These are phyloP conservation scores for Nothoprocta perdicaria DNA, from an alignment of 2,113 vertebrate species.

Conservation along the genomic window DNA sequence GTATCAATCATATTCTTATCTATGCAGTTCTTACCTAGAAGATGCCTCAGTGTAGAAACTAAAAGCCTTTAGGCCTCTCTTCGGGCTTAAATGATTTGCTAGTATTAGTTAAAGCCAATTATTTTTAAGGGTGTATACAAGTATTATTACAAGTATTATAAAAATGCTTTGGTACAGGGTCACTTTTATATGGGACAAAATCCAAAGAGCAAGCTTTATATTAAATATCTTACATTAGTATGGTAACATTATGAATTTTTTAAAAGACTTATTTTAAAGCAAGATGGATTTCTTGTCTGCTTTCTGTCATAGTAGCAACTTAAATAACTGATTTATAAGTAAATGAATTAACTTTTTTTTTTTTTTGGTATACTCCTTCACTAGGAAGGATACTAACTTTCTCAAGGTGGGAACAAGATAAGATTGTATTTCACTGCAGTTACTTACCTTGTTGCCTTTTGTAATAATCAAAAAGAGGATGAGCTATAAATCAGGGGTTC, in stretches of 20 bases:
- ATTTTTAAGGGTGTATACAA: neutral
- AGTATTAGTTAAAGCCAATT: neutral
- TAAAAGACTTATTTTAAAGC: neutral
- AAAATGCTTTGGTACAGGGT: neutral
- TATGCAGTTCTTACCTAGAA: neutral
- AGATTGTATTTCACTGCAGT: neutral
- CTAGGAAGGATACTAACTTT: slow-evolving; percentile 12
- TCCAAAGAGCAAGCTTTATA: neutral
- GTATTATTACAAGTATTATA: no score
- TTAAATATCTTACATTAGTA: neutral
- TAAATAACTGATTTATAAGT: neutral
- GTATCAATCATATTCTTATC: neutral
- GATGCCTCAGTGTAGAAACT: neutral
- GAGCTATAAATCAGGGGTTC: neutral
- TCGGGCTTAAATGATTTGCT: neutral
- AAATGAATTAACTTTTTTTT: neutral
- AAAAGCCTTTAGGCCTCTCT: neutral
- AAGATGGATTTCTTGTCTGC: neutral
- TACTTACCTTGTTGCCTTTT: neutral
- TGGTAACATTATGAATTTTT: neutral
- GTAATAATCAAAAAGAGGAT: neutral
- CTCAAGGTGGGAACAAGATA: neutral
- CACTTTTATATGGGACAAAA: neutral
- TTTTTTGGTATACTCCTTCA: neutral
- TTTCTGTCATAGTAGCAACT: neutral